Evolutionary conservation across 2,888 invertebrate species (phyloP), one percentile per base, ranked within the genome.

Genomic region (Rhodophaea formosa): DNA sequence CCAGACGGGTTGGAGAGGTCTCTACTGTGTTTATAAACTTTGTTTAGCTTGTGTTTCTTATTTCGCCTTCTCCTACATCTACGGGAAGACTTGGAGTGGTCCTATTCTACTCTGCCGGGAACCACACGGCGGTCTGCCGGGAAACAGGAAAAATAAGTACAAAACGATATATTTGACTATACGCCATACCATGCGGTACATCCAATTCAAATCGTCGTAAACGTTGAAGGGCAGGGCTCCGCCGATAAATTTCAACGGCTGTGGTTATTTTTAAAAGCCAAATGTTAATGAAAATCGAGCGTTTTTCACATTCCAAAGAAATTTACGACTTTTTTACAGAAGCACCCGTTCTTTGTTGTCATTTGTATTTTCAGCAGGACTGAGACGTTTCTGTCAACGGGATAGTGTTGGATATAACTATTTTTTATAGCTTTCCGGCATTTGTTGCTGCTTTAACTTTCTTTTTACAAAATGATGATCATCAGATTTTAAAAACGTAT

Each of bases 261-360:
- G 42, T 59, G 57, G 68, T 59, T 72, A 70, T 74, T 75, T 70
- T 62, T 53, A 59, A 42, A 59, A 44, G 10, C 55, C 51, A 43
- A 63, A 63, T 60, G 62, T 61, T 67, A 61, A 69, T 61, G 62
- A 59, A 43, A 62, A 61, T 68, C 69, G 60, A 63, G 67, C 70
- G 72, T 72, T 68, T 70, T 75, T 73, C 59, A 65, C 68, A 76
- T 75, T 68, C 66, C 61, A 64, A 59, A 51, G 57, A 54, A 70
- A 74, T 74, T 75, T 76, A 79, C 70, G 75, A 70, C 59, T 61
- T 59, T 57, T 66, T 68, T 60, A 57, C 54, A 66, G 59, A 57
- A 63, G 61, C 59, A 60, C 56, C 35, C 58, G 65, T 53, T 43
- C 52, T 53, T 53, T 53, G 42, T 53, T 43, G 53, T 53, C 61